These are phyloP conservation scores for honey bee (Apis mellifera) DNA, from an alignment of 1,140 invertebrate species.

Conservation along the genomic window Amel_HAv3.1 CM009939.2:3085001-3085500, in stretches of 20 bases:
- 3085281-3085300: background rate
- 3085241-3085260: background rate
- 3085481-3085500: background rate
- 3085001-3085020: too few species aligned
- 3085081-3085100: too few species aligned
- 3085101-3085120: too few species aligned
- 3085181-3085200: too few species aligned
- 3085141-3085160: too few species aligned
- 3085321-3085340: constrained; percentile 60
- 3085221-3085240: background rate
- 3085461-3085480: constrained; percentile 40
- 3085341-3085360: constrained; percentile 52
- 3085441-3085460: constrained; percentile 54
- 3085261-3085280: background rate
- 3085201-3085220: too few species aligned
- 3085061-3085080: too few species aligned
- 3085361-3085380: constrained; percentile 52
- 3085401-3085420: constrained; percentile 56
- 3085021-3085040: too few species aligned
- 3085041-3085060: too few species aligned
- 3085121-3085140: too few species aligned
- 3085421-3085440: constrained; percentile 44
- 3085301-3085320: constrained; percentile 46
- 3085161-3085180: too few species aligned
- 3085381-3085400: constrained; percentile 58